phyloP scores from a whole-genome alignment of 2,113 vertebrate species.

The Miniopterus natalensis region DNA sequence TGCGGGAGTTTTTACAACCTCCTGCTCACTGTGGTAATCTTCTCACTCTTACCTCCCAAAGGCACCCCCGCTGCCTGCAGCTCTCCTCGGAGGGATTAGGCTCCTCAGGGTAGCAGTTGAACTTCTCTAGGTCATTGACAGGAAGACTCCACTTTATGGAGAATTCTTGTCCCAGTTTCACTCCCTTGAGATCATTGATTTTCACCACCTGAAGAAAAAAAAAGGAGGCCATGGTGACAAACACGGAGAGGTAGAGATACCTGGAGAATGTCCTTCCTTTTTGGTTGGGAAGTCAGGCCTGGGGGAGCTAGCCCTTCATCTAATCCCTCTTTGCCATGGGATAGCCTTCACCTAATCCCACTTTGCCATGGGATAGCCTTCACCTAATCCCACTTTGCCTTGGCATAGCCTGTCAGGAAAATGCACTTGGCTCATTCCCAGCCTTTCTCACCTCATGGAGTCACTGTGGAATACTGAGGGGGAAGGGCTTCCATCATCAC shows the following conservation, averaged over 20 bases:
- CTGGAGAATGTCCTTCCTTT: neutral
- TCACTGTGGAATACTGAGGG: neutral
- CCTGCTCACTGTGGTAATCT: neutral
- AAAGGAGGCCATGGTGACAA: neutral
- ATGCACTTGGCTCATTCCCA: neutral
- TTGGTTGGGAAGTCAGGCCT: neutral
- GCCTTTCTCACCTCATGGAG: neutral
- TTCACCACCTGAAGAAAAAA: slow-evolving; percentile 76
- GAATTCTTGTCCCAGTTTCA: slow-evolving; percentile 81
- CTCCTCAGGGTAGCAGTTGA: slow-evolving; percentile 79
- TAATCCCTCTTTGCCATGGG: neutral
- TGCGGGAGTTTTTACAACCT: neutral
- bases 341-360: too few species aligned
- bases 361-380: too few species aligned
- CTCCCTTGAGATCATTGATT: slow-evolving; percentile 16
- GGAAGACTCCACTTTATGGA: slow-evolving; percentile 65
- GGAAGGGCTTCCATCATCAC: neutral
- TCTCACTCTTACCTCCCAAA: slow-evolving; percentile 82
- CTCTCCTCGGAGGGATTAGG: neutral
- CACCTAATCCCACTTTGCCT: too few species aligned
- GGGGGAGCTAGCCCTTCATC: fast-evolving
- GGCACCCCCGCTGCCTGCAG: slow-evolving; percentile 73
- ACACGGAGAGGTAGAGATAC: fast-evolving
- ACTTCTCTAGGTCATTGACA: slow-evolving; percentile 8
- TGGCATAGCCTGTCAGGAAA: neutral